A percentile compares a stretch with the other conserved stretches of the same genome.
These are phyloP conservation scores for Puntigrus tetrazona DNA, from an alignment of 2,113 vertebrate genomes.

Conservation along the genomic window DNA sequence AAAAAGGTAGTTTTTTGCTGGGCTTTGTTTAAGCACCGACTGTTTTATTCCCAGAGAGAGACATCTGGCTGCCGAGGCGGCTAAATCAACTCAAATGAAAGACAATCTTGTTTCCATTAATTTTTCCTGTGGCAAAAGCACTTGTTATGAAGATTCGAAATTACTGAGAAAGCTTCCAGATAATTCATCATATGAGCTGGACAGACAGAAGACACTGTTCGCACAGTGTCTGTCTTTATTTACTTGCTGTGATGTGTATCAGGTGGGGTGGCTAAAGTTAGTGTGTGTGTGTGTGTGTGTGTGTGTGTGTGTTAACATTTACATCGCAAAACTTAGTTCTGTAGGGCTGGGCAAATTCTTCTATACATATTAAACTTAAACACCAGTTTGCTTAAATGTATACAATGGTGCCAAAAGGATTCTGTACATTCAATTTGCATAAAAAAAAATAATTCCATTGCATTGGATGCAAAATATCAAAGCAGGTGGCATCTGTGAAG, in stretches of 20 bases:
- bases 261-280: conserved; percentile 65
- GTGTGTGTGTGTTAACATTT: background rate
- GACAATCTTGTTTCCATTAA: conserved; percentile 99
- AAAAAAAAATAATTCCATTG: background rate
- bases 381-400: background rate
- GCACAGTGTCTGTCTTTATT: conserved; percentile 90
- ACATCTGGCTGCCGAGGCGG: conserved; percentile 98
- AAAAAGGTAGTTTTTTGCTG: conserved; percentile 93
- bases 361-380: background rate
- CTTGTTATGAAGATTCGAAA: conserved; percentile 99
- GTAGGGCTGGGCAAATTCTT: background rate
- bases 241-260: conserved; percentile 72
- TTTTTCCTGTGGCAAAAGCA: conserved; percentile 99
- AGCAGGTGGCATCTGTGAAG: background rate
- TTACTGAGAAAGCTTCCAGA: conserved; percentile 98
- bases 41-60: conserved; percentile 95
- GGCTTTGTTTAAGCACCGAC: conserved; percentile 98
- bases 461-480: background rate
- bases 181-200: conserved; percentile 99
- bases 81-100: conserved; percentile 99
- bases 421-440: background rate
- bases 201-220: conserved; percentile 97
- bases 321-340: background rate
- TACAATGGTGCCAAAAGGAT: background rate
- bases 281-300: background rate